Evolutionary conservation across 2,113 vertebrate species (phyloP).

Genomic region (Oenanthe oenanthe): DNA sequence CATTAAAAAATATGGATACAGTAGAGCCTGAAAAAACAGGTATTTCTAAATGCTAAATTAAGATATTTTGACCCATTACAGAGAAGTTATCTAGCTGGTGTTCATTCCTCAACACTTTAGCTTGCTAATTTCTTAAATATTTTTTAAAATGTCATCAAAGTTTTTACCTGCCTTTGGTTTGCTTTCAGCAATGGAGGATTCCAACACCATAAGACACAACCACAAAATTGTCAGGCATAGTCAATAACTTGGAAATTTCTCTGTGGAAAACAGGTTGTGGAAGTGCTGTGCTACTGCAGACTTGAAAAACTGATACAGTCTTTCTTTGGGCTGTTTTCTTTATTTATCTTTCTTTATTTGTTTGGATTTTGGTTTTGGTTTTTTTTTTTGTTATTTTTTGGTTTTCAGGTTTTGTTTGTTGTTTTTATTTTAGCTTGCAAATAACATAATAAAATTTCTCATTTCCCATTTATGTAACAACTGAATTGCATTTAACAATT

Average conservation of each 20-base stretch:
- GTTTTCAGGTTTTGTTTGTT: not conserved
- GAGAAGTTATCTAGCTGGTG: not conserved
- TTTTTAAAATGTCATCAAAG: not conserved
- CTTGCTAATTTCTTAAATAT: not conserved
- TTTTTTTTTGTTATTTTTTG: not conserved
- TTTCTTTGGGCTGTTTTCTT: not conserved
- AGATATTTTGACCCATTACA: not conserved
- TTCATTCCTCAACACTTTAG: rapidly evolving
- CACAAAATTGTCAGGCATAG: not conserved
- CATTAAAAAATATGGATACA: not conserved
- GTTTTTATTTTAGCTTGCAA: not conserved
- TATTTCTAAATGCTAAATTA: not conserved
- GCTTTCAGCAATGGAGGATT: not conserved
- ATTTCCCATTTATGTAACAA: not conserved
- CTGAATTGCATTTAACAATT: not conserved
- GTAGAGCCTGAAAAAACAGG: rapidly evolving
- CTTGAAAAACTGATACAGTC: not conserved
- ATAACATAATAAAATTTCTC: not conserved
- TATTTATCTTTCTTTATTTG: not conserved
- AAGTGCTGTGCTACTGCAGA: not conserved
- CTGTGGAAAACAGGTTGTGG: not conserved
- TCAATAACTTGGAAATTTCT: not conserved
- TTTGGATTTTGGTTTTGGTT: not conserved
- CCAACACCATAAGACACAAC: not conserved
- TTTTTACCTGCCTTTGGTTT: not conserved